Percentiles rank a stretch among this genome's conserved stretches.
Conservation (phyloP, 2,113 vertebrate genomes). For the Morone chrysops region DNA sequence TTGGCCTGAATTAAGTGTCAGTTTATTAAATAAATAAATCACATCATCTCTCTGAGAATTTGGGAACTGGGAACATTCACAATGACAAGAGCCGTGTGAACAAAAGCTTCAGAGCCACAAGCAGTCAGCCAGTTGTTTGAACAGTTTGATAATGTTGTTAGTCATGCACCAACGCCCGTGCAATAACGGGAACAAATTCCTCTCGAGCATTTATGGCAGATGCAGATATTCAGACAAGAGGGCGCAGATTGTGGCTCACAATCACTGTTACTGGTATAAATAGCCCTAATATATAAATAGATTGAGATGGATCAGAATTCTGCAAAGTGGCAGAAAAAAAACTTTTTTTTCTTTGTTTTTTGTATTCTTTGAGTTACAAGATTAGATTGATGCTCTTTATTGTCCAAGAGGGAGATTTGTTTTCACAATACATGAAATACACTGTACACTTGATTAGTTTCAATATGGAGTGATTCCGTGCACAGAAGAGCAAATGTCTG, state of each 20-base stretch:
- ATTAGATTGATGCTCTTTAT: neutral
- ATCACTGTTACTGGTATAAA: neutral
- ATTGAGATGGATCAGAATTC: neutral
- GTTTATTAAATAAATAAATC: constrained; percentile 21
- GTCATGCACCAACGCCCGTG: constrained; percentile 55
- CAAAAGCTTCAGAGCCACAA: constrained; percentile 52
- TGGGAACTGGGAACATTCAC: constrained; percentile 30
- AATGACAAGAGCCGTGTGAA: constrained; percentile 38
- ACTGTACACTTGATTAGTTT: neutral
- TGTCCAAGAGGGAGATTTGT: neutral
- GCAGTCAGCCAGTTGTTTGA: constrained; percentile 71
- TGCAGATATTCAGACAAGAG: constrained; percentile 33
- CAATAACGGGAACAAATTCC: constrained; percentile 73
- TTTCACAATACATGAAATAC: neutral
- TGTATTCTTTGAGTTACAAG: constrained; percentile 1
- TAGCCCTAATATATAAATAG: neutral
- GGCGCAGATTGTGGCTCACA: neutral
- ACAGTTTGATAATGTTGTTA: constrained; percentile 74
- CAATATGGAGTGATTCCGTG: neutral
- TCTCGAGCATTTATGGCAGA: constrained; percentile 47
- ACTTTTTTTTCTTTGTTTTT: too few relatives aligned
- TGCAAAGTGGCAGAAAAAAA: neutral
- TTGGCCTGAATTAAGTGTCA: neutral
- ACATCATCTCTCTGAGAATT: constrained; percentile 6
- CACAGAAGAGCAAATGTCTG: neutral